Evolutionary conservation across 1,140 invertebrate species (phyloP).

Genomic region (Danaus melanippus): DNA sequence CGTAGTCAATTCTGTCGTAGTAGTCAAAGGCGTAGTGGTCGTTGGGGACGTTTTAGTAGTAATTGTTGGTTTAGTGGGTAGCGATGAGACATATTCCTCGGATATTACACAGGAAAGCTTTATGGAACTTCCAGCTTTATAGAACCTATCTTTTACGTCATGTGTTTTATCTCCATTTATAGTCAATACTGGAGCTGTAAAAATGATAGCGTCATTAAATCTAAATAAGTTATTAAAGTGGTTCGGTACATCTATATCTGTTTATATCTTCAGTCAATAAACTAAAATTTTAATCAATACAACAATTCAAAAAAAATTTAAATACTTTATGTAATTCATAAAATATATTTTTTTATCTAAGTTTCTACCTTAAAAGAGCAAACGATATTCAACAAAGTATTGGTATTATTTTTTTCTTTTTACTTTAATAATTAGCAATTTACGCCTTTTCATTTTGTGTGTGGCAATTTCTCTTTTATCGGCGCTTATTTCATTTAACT

Average conservation of each 20-base stretch:
- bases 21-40: slow-evolving; percentile 35
- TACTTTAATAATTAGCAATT: slow-evolving; percentile 1
- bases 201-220: slow-evolving; percentile 19
- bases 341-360: too few species aligned
- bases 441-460: slow-evolving; percentile 24
- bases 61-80: slow-evolving; percentile 46
- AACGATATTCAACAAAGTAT: too few species aligned
- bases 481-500: slow-evolving; percentile 20
- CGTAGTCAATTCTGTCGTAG: slow-evolving; percentile 55
- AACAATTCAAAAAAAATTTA: too few species aligned
- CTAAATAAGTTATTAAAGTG: slow-evolving; percentile 11
- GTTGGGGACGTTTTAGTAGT: slow-evolving; percentile 34
- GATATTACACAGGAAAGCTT: slow-evolving; percentile 76
- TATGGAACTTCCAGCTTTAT: slow-evolving; percentile 81
- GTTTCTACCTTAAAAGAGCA: too few species aligned
- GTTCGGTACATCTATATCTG: slow-evolving; percentile 5
- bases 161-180: slow-evolving; percentile 79
- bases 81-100: slow-evolving; percentile 44
- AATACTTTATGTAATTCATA: too few species aligned
- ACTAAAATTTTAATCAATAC: too few species aligned
- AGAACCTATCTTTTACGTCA: slow-evolving; percentile 79
- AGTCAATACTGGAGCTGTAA: slow-evolving; percentile 75
- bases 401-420: too few species aligned
- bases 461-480: slow-evolving; percentile 22
- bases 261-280: slow-evolving; percentile 5